Base-by-base conservation (phyloP, 2,888 invertebrate species). In the Mesorhabditis spiculigera region DNA sequence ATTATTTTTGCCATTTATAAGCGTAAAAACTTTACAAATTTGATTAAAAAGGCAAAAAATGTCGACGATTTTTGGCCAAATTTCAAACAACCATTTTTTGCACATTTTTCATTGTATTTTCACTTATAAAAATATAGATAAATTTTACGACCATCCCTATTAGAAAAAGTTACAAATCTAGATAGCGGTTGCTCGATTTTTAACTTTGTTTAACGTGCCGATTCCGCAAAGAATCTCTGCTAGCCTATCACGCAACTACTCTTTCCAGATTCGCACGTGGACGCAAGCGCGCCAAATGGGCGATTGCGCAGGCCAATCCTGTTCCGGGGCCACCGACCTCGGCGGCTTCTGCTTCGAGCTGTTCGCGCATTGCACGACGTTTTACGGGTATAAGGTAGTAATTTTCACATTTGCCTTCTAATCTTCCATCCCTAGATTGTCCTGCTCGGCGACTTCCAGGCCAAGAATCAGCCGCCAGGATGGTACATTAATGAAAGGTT, bases 281-380 rank as follows among this genome's bases (percentile, higher is more conserved):
- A 94, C 95, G 0, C 98, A 99, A 88, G 98, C 97, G 0, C 89
- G 95, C 69, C 95, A 96, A 88, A 96, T 96, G 95, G 98, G 96
- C 8, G 90, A 90, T 69, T 95, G 93, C 89, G 94, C 93, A 43
- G 96, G 94, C 0, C 92, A 92, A 86, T 91, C 92, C 71, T 96
- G 99, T 93, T 69, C 81, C 0, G 90, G 90, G 5, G 67, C 69
- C 13, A 71, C 70, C 62, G 67, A 72, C 64, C 63, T 65, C 77
- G 68, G 87, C 87, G 97, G 97, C 87, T 95, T 97, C 87, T 94
- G 94, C 86, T 98, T 99, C 88, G 98, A 98, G 88, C 87, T 98
- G 50, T 99, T 98, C 86, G 92, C 95, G 0, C 98, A 99, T 87
- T 93, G 94, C 28, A 99, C 98, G 0, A 91, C 90, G 75, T 91